phyloP scores from a whole-genome alignment of 2,113 vertebrate genomes.

The Rutilus rutilus region DNA sequence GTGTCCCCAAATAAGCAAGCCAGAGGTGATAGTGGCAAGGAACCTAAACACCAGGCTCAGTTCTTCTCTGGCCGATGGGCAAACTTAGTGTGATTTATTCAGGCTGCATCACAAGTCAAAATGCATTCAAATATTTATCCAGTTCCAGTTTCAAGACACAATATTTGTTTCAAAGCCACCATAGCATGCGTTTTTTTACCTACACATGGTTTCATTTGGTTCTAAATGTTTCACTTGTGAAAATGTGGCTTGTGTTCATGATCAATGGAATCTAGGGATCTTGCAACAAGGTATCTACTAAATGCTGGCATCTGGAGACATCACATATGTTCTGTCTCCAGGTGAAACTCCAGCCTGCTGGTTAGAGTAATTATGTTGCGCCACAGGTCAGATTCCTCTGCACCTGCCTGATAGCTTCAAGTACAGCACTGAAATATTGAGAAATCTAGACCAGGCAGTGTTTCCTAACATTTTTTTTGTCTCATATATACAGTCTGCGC shows the following conservation, averaged over 20 bases:
- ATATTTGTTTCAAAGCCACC: not conserved
- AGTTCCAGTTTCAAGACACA: not conserved
- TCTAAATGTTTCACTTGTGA: not conserved
- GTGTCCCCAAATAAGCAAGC: too few relatives aligned
- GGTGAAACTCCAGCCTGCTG: slow-evolving; percentile 58
- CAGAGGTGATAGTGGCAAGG: too few relatives aligned
- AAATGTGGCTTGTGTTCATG: not conserved
- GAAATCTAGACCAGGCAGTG: not conserved
- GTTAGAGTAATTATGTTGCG: slow-evolving; percentile 41
- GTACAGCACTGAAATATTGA: not conserved
- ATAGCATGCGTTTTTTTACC: too few relatives aligned
- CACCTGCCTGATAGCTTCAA: slow-evolving; percentile 37
- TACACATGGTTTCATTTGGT: not conserved
- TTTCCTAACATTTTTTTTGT: not conserved
- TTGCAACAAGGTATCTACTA: slow-evolving; percentile 1
- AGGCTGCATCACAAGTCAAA: too few relatives aligned
- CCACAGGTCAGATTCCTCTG: slow-evolving; percentile 47
- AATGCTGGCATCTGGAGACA: slow-evolving; percentile 45
- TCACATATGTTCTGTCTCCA: slow-evolving; percentile 48
- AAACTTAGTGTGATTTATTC: too few relatives aligned
- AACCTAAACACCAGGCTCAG: too few relatives aligned
- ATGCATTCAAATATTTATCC: too few relatives aligned
- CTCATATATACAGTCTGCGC: not conserved
- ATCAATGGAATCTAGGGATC: not conserved
- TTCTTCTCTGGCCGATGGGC: too few relatives aligned